phyloP scores from a whole-genome alignment of 1,140 invertebrate species.

The Heliconius nattereri region DNA sequence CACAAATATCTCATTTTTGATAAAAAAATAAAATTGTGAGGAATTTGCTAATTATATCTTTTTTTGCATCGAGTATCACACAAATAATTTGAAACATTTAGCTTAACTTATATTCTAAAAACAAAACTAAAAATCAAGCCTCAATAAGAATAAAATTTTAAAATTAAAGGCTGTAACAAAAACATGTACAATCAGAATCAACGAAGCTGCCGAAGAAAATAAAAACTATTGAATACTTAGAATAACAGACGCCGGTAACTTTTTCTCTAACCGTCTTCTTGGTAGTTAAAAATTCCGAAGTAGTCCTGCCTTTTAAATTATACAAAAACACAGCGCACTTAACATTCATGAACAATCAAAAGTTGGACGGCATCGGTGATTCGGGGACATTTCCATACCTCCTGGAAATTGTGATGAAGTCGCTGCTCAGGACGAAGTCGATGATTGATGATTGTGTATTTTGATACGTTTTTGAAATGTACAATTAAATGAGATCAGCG shows the following conservation, averaged over 20 bases:
- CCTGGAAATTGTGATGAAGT: constrained; percentile 18
- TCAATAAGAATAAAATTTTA: neutral
- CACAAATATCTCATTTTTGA: no score
- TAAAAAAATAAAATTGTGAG: no score
- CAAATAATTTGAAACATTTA: no score
- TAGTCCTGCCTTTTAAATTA: constrained; percentile 29
- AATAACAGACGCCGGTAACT: constrained; percentile 31
- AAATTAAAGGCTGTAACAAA: neutral
- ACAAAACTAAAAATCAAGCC: neutral
- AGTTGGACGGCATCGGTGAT: constrained; percentile 40
- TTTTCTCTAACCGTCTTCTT: constrained; percentile 27
- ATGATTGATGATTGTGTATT: neutral
- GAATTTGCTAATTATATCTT: no score
- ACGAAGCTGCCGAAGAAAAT: neutral
- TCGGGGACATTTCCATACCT: constrained; percentile 42
- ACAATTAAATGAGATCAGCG: neutral
- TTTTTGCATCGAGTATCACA: no score
- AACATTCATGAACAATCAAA: constrained; percentile 50
- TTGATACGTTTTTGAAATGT: neutral
- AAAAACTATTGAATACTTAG: constrained; percentile 17
- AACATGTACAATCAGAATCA: neutral
- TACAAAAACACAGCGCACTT: constrained; percentile 45
- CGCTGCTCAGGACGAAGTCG: constrained; percentile 14
- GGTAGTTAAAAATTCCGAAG: constrained; percentile 36
- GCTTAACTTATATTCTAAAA: neutral